Base-by-base conservation (phyloP, 2,888 invertebrate genomes). In the Leptothorax acervorum region DNA sequence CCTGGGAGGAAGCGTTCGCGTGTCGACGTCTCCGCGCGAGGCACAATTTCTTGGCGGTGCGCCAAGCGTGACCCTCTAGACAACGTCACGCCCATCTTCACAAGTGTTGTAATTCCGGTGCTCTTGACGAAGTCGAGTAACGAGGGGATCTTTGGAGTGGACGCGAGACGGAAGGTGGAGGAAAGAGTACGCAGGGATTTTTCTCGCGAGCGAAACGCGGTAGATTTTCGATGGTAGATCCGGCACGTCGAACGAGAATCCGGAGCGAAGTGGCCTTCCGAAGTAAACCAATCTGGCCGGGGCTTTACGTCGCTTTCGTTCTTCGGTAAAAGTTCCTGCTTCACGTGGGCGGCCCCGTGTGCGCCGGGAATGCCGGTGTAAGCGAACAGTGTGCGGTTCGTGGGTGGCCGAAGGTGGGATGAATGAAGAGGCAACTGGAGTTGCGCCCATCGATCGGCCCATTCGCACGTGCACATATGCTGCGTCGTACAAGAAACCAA, bases 261-360 rank as follows among this genome's bases (percentile, higher is more conserved):
- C 88, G 79, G 85, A 86, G 85, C 85, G 89, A 90, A 89, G 90
- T 89, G 88, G 85, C 87, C 88, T 81, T 68, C 85, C 83, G 84
- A 87, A 90, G 91, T 90, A 86, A 90, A 92, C 89, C 88, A 91
- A 92, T 92, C 90, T 92, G 90, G 87, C 83, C 87, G 83, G 74
- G 87, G 89, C 89, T 90, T 92, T 88, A 85, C 87, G 88, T 91
- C 88, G 88, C 87, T 90, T 90, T 89, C 76, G 81, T 74, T 86
- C 86, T 83, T 86, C 85, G 88, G 86, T 86, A 87, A 91, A 91
- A 91, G 86, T 92, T 91, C 60, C 71, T 35, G 84, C 83, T 71
- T 70, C 83, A 42, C 28, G 51, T 55, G 57, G 68, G 74, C 57
- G 68, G 65, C 2, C 28, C 4, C 23, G 63, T 68, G 78, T 65